Evolutionary conservation across 2,888 invertebrate species (phyloP).

Genomic region (Apoderus coryli): DNA sequence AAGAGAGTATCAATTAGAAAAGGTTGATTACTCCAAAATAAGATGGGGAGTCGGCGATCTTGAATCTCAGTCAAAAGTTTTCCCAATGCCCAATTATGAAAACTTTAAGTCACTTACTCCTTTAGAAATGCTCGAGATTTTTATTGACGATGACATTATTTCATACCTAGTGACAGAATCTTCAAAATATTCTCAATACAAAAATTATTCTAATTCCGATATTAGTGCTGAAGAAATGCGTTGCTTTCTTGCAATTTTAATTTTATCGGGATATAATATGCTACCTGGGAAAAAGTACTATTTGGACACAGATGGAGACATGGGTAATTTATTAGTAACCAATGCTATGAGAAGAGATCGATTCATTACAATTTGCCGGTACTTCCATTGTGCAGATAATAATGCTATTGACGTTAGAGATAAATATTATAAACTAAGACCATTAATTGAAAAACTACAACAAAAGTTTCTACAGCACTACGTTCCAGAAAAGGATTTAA

Average conservation of each 20-base stretch:
- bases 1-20: too few relatives aligned
- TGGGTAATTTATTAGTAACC: conserved; percentile 9
- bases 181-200: conserved; percentile 8
- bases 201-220: conserved; percentile 9
- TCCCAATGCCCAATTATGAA: conserved; percentile 4
- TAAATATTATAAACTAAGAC: conserved; percentile 20
- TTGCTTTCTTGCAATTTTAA: conserved; percentile 11
- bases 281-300: conserved; percentile 10
- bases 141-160: conserved; percentile 9
- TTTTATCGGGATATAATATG: conserved; percentile 10
- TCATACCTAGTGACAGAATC: conserved; percentile 8
- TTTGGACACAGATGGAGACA: conserved; percentile 11
- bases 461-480: conserved; percentile 13
- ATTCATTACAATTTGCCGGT: conserved; percentile 13
- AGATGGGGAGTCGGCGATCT: too few relatives aligned
- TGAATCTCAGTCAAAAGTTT: too few relatives aligned
- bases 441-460: conserved; percentile 15
- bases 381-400: conserved; percentile 16
- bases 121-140: conserved; percentile 9
- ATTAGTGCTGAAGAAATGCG: conserved; percentile 10
- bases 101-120: conserved; percentile 5
- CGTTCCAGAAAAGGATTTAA: conserved; percentile 15
- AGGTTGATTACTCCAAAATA: too few relatives aligned
- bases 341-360: conserved; percentile 13
- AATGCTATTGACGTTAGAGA: conserved; percentile 14